A percentile compares a stretch with the other conserved stretches of the same genome.
These are phyloP conservation scores for Vidua chalybeata DNA, from an alignment of 2,113 vertebrate genomes.

Conservation along the genomic window DNA sequence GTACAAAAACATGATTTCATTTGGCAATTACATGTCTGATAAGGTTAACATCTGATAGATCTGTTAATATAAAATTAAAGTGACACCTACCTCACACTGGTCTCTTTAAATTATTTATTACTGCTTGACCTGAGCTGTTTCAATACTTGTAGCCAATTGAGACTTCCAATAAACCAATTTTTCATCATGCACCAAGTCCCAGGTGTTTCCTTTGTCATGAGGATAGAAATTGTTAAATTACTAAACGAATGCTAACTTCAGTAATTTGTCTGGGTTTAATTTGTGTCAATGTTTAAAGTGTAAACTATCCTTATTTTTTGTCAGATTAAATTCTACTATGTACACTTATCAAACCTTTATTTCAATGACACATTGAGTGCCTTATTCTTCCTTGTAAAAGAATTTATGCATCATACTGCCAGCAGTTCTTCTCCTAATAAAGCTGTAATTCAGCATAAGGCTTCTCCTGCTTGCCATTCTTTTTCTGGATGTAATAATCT, in stretches of 20 bases:
- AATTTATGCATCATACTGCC: neutral
- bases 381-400: neutral
- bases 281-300: neutral
- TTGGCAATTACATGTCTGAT: constrained; percentile 23
- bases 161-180: constrained; percentile 20
- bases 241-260: neutral
- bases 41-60: constrained; percentile 28
- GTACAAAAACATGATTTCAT: constrained; percentile 15
- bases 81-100: neutral
- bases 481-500: neutral
- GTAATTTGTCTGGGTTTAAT: neutral
- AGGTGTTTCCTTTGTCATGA: neutral
- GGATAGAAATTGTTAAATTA: constrained; percentile 2
- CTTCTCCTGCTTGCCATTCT: neutral
- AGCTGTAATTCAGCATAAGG: neutral
- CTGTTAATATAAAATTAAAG: constrained; percentile 31
- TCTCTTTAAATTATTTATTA: constrained; percentile 41
- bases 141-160: neutral
- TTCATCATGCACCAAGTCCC: neutral
- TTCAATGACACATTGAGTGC: neutral
- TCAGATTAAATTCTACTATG: neutral
- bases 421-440: neutral
- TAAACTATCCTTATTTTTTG: neutral
- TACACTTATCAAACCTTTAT: neutral
- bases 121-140: neutral